Evolutionary conservation across 2,113 vertebrate species (phyloP).

Genomic region (Heliornis fulica): DNA sequence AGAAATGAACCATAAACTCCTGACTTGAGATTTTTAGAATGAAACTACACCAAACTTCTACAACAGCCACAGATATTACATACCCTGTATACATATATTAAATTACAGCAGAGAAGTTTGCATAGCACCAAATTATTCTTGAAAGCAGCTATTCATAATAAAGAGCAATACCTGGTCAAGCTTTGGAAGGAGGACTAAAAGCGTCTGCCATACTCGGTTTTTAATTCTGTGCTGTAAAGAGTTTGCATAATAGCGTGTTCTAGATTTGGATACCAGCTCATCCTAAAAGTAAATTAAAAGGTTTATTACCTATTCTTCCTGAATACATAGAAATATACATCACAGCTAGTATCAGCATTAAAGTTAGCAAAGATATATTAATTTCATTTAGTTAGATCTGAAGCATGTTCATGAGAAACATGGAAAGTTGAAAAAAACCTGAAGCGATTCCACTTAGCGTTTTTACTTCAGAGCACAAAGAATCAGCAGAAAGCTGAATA

Average conservation of each 20-base stretch:
- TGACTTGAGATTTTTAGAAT: neutral
- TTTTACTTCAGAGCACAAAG: neutral
- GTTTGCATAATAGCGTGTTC: constrained; percentile 86
- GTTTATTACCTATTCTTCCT: neutral
- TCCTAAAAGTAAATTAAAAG: constrained; percentile 72
- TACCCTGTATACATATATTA: no score
- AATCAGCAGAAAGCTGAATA: neutral
- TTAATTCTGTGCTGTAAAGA: constrained; percentile 92
- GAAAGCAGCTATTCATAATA: neutral
- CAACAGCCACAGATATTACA: neutral
- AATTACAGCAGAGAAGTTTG: no score
- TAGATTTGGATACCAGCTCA: constrained; percentile 80
- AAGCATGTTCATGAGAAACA: neutral
- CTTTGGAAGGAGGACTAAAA: constrained; percentile 86
- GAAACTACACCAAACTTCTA: neutral
- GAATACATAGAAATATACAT: neutral
- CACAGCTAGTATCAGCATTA: neutral
- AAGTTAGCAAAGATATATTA: neutral
- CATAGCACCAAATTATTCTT: neutral
- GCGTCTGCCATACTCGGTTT: constrained; percentile 90
- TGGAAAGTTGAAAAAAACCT: neutral
- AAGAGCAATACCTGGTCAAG: constrained; percentile 79
- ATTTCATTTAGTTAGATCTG: neutral
- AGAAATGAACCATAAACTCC: neutral
- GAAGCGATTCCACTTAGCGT: neutral